phyloP scores from a whole-genome alignment of 2,113 vertebrate species.

The Mastomys natalensis region DNA sequence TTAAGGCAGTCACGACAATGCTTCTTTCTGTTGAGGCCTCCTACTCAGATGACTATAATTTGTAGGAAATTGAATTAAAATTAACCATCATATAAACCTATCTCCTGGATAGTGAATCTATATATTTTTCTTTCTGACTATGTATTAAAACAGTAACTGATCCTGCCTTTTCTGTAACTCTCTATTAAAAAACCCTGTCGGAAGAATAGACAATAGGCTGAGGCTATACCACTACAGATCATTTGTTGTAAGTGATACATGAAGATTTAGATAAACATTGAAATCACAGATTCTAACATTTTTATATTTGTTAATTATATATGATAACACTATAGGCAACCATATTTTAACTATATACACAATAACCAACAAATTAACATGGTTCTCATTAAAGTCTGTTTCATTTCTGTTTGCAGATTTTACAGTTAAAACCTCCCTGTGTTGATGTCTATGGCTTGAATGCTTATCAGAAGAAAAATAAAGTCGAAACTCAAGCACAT shows the following conservation, averaged over 20 bases:
- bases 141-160: background rate
- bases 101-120: background rate
- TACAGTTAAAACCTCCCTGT: background rate
- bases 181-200: background rate
- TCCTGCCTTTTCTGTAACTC: background rate
- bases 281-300: background rate
- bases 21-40: background rate
- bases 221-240: background rate
- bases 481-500: background rate
- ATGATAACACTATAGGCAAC: background rate
- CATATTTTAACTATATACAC: background rate
- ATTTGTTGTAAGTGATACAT: background rate
- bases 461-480: slow-evolving; percentile 22
- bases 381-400: background rate
- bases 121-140: background rate
- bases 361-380: background rate
- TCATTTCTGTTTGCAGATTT: background rate
- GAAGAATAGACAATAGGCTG: background rate
- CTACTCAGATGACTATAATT: background rate
- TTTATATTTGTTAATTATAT: background rate
- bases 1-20: background rate
- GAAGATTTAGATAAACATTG: slow-evolving; percentile 15
- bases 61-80: background rate
- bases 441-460: background rate
- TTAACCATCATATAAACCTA: background rate